These are phyloP conservation scores for Chaetogeoica ovagalla DNA, from an alignment of 2,888 invertebrate genomes.

Conservation along the genomic window DNA sequence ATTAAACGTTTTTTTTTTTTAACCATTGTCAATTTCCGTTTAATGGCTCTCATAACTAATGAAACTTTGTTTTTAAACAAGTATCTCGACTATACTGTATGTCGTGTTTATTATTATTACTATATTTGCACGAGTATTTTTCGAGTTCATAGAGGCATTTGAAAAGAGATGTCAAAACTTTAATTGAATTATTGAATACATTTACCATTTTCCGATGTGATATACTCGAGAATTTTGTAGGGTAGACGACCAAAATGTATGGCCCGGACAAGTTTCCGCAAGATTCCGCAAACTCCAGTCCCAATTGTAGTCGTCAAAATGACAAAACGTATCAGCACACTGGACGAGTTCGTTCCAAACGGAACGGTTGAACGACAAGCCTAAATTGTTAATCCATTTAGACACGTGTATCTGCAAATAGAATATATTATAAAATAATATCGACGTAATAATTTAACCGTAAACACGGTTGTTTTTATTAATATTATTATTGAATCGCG, in stretches of 20 bases:
- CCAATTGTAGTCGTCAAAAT: slow-evolving; percentile 99
- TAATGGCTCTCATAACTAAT: too few species aligned
- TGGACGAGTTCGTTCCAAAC: slow-evolving; percentile 83
- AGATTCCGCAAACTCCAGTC: slow-evolving; percentile 95
- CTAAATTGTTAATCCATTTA: slow-evolving; percentile 98
- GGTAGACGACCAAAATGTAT: slow-evolving; percentile 82
- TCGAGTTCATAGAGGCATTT: background rate
- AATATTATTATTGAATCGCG: too few species aligned
- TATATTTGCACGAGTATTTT: too few species aligned
- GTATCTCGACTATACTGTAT: too few species aligned
- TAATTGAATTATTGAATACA: background rate
- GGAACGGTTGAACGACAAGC: slow-evolving; percentile 88
- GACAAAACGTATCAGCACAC: slow-evolving; percentile 85
- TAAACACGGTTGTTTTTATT: too few species aligned
- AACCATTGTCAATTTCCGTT: too few species aligned
- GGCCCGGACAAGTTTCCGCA: slow-evolving; percentile 77
- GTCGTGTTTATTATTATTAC: too few species aligned
- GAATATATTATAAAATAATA: background rate
- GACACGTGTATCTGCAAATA: slow-evolving; percentile 80
- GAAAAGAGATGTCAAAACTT: background rate
- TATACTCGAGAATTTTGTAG: slow-evolving; percentile 92
- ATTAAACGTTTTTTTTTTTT: too few species aligned
- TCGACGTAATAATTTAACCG: too few species aligned
- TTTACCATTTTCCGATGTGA: slow-evolving; percentile 97
- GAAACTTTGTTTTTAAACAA: too few species aligned